phyloP scores from a whole-genome alignment of 2,888 invertebrate genomes.

The Leptopilina drosophilae region DNA sequence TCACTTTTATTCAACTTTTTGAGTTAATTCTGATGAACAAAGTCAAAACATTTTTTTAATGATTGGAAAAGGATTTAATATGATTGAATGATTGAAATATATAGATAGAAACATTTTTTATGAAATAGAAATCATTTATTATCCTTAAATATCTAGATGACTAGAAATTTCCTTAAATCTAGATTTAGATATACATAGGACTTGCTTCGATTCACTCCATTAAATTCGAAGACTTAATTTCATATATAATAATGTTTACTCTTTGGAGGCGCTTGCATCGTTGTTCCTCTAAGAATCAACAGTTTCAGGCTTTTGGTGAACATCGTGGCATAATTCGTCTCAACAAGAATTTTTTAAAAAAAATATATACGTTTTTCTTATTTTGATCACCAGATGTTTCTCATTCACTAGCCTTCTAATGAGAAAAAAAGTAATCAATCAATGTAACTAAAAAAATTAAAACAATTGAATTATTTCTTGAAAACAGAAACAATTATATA shows the following conservation, averaged over 20 bases:
- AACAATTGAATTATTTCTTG: neutral
- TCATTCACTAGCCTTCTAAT: slow-evolving; percentile 34
- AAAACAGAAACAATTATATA: too few species aligned
- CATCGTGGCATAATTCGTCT: slow-evolving; percentile 49
- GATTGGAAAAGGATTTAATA: neutral
- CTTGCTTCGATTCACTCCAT: slow-evolving; percentile 54
- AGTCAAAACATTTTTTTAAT: neutral
- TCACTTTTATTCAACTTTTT: neutral
- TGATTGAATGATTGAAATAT: neutral
- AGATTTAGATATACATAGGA: slow-evolving; percentile 65
- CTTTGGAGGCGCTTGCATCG: slow-evolving; percentile 77
- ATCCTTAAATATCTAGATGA: slow-evolving; percentile 68
- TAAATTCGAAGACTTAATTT: slow-evolving; percentile 54
- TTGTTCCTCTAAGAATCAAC: slow-evolving; percentile 67
- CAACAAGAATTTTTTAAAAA: neutral
- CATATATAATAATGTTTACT: slow-evolving; percentile 67
- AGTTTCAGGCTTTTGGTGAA: slow-evolving; percentile 72
- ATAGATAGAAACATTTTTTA: slow-evolving; percentile 28
- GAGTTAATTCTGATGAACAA: neutral
- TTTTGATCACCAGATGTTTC: slow-evolving; percentile 8
- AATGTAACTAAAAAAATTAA: neutral
- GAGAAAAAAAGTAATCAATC: slow-evolving; percentile 23
- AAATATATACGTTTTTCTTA: neutral
- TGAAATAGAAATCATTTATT: slow-evolving; percentile 62
- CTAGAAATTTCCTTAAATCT: slow-evolving; percentile 68